phyloP scores from a whole-genome alignment of 1,140 invertebrate species.

The Saccostrea cuccullata region DNA sequence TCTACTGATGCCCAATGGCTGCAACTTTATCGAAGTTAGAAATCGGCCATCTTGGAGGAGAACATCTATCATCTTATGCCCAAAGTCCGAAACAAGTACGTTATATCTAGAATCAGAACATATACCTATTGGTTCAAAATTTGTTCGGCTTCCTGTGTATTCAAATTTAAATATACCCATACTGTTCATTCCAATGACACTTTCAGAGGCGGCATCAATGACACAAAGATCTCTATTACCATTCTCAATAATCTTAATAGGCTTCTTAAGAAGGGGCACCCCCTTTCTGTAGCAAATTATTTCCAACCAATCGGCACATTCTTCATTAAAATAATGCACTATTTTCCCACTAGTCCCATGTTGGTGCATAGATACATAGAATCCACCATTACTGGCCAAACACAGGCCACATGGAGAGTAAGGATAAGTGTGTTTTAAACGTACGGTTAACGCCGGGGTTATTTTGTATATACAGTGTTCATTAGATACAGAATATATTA shows the following conservation, averaged over 20 bases:
- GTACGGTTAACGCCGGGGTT: not conserved
- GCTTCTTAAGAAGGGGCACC: not conserved
- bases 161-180: constrained; percentile 11
- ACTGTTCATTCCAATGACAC: not conserved
- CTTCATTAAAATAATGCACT: constrained; percentile 4
- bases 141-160: not conserved
- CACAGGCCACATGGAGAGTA: not conserved
- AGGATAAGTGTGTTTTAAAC: not conserved
- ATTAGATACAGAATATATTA: constrained; percentile 15
- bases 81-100: constrained; percentile 24
- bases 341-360: not conserved
- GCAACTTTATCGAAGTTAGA: not conserved
- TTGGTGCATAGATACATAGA: not conserved
- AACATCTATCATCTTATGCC: not conserved
- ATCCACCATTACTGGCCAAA: not conserved
- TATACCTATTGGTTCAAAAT: constrained; percentile 36
- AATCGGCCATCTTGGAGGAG: not conserved
- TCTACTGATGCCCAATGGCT: constrained; percentile 2
- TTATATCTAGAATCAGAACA: not conserved
- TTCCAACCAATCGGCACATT: not conserved
- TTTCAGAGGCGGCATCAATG: not conserved
- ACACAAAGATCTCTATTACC: constrained; percentile 20
- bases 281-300: not conserved
- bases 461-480: constrained; percentile 12
- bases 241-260: constrained; percentile 20